A percentile compares a stretch with the other conserved stretches of the same genome.
These are phyloP conservation scores for Elanus axillaris DNA, from an alignment of 2,113 vertebrate species.

Conservation along the genomic window DNA sequence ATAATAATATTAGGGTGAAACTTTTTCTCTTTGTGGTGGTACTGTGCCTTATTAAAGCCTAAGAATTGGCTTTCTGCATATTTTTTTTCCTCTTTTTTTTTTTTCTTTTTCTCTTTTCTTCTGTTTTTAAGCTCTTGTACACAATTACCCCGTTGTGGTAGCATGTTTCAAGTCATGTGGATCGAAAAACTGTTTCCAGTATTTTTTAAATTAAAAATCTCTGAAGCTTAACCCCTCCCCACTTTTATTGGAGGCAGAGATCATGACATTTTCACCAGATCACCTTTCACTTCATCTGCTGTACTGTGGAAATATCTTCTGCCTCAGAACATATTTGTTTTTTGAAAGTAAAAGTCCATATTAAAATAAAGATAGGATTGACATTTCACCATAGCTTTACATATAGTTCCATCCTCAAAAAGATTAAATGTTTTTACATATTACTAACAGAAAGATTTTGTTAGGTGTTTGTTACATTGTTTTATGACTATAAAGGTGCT, in stretches of 20 bases:
- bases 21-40: neutral
- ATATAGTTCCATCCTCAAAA: neutral
- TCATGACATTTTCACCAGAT: neutral
- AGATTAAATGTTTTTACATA: neutral
- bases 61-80: constrained; percentile 29
- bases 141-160: neutral
- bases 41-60: constrained; percentile 27
- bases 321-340: neutral
- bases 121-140: neutral
- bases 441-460: neutral
- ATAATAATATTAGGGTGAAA: constrained; percentile 17
- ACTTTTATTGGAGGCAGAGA: neutral
- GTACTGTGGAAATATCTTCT: neutral
- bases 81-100: neutral
- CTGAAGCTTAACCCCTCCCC: neutral
- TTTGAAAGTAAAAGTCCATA: neutral
- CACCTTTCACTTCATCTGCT: neutral
- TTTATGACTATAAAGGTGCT: neutral
- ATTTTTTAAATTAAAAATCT: neutral
- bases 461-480: neutral
- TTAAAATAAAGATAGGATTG: neutral
- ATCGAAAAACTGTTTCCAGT: neutral
- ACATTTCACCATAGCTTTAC: neutral
- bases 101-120: neutral
- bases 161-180: neutral